Conservation (phyloP, 2,797 vertebrate genomes). For the Hirundo rustica region DNA sequence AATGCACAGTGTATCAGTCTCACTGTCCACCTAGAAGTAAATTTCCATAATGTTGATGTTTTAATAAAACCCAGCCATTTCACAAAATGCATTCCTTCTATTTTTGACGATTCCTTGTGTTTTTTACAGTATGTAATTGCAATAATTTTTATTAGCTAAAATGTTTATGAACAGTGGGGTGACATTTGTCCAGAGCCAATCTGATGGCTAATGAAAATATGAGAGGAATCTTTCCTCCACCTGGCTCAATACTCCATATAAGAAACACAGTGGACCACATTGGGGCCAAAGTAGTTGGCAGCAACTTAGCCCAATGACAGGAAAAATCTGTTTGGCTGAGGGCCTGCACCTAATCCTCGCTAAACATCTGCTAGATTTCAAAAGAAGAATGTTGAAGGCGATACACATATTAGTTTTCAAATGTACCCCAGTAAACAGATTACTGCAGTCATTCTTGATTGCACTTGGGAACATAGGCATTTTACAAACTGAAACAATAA, state of each 20-base stretch:
- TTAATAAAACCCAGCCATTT: neutral
- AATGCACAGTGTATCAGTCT: neutral
- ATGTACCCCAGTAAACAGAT: neutral
- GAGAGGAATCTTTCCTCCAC: neutral
- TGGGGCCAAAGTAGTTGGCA: conserved; percentile 15
- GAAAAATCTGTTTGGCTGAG: conserved; percentile 45
- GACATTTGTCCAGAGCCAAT: neutral
- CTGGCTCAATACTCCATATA: neutral
- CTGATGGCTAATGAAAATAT: neutral
- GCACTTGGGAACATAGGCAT: neutral
- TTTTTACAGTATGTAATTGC: neutral
- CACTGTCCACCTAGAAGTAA: neutral
- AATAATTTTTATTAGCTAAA: neutral
- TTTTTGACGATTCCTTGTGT: neutral
- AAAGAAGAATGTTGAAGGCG: conserved; percentile 56
- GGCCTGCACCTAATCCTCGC: conserved; percentile 34
- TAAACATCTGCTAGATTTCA: conserved; percentile 57
- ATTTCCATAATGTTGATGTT: neutral
- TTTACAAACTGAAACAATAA: neutral
- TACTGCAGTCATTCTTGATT: neutral
- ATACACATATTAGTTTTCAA: conserved; percentile 73
- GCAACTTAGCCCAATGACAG: neutral
- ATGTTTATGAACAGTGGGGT: neutral
- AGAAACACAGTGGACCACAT: neutral
- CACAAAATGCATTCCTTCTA: neutral